Evolutionary conservation across 2,797 vertebrate species (phyloP).

Genomic region (Rhynchotus rufescens): DNA sequence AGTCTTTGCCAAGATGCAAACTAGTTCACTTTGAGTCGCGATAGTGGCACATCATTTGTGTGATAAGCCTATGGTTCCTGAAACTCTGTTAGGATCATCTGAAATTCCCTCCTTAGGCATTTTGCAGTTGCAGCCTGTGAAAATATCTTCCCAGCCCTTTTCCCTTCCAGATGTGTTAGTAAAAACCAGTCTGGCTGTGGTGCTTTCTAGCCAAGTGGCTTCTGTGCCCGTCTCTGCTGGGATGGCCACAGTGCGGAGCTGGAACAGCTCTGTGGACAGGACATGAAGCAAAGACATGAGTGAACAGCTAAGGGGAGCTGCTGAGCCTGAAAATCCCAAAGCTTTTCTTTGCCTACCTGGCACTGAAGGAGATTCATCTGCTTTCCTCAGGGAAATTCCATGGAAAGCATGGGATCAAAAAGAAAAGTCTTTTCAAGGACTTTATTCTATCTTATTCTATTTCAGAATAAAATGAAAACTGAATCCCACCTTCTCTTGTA

Average conservation of each 20-base stretch:
- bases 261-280: not conserved
- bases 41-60: not conserved
- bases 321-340: not conserved
- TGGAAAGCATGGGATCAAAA: not conserved
- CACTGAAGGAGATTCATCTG: not conserved
- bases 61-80: accelerated
- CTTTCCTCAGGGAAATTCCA: slow-evolving; percentile 12
- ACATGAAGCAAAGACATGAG: not conserved
- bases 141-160: not conserved
- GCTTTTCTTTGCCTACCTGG: not conserved
- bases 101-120: accelerated
- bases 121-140: not conserved
- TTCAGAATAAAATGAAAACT: not conserved
- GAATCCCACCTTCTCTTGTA: not conserved
- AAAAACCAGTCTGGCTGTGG: not conserved
- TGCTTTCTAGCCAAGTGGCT: not conserved
- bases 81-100: not conserved
- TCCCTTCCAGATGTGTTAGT: not conserved
- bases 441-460: accelerated
- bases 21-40: accelerated
- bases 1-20: not conserved
- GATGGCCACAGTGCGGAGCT: not conserved
- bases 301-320: not conserved
- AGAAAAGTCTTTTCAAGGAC: not conserved
- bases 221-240: not conserved